Conservation (phyloP, 2,888 invertebrate species). For the Acanthosoma haemorrhoidale region DNA sequence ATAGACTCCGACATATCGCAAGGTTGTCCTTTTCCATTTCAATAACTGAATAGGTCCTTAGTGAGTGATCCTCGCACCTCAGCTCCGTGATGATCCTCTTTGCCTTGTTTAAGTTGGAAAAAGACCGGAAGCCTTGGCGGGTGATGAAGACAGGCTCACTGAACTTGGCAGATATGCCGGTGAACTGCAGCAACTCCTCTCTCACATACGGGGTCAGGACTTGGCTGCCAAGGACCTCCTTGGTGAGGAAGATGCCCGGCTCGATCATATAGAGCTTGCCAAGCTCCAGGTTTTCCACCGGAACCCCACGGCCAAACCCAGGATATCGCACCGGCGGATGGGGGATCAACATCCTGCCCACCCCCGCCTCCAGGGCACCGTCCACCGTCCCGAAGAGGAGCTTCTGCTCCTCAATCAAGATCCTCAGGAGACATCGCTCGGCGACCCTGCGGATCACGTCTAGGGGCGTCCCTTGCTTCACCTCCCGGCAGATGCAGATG, state of each 20-base stretch:
- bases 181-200: neutral
- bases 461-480: neutral
- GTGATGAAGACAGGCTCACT: neutral
- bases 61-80: neutral
- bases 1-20: neutral
- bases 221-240: neutral
- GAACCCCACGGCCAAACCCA: neutral
- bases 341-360: neutral
- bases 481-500: neutral
- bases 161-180: neutral
- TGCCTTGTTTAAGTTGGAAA: neutral
- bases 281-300: neutral
- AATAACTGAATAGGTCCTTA: neutral
- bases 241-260: neutral
- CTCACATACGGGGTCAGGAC: neutral
- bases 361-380: neutral
- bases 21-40: neutral
- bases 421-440: neutral
- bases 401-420: neutral
- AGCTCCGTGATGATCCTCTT: neutral
- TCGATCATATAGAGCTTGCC: neutral
- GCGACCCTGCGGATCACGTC: neutral
- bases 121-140: neutral
- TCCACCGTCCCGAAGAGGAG: neutral
- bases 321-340: neutral